Conservation (phyloP, 2,113 vertebrate species). For the Pteropus alecto region DNA sequence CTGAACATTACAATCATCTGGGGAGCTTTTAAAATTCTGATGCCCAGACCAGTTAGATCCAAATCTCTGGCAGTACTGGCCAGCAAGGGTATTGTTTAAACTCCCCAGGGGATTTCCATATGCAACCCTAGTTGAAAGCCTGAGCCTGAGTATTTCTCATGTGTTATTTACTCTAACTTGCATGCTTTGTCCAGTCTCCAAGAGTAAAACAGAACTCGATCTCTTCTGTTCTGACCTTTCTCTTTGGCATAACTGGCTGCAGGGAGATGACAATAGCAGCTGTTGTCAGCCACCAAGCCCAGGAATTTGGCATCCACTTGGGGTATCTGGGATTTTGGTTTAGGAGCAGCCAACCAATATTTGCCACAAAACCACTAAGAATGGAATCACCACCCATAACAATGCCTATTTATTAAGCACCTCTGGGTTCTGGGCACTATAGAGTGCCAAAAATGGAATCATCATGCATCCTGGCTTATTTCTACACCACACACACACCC, state of each 20-base stretch:
- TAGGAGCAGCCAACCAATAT: neutral
- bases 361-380: neutral
- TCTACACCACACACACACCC: neutral
- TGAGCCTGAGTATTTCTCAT: neutral
- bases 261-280: neutral
- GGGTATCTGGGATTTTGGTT: neutral
- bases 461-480: neutral
- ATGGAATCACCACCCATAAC: neutral
- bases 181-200: neutral
- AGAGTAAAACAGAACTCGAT: neutral
- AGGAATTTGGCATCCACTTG: neutral
- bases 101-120: neutral
- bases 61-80: neutral
- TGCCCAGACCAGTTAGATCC: neutral
- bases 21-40: neutral
- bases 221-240: neutral
- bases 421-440: neutral
- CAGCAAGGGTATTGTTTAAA: neutral
- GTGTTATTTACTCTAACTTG: neutral
- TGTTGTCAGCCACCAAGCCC: neutral
- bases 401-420: neutral
- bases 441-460: neutral
- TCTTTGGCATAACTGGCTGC: neutral
- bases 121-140: neutral
- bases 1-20: neutral